Evolutionary conservation across 2,797 vertebrate species (phyloP).

Genomic region (Anniella stebbinsi): DNA sequence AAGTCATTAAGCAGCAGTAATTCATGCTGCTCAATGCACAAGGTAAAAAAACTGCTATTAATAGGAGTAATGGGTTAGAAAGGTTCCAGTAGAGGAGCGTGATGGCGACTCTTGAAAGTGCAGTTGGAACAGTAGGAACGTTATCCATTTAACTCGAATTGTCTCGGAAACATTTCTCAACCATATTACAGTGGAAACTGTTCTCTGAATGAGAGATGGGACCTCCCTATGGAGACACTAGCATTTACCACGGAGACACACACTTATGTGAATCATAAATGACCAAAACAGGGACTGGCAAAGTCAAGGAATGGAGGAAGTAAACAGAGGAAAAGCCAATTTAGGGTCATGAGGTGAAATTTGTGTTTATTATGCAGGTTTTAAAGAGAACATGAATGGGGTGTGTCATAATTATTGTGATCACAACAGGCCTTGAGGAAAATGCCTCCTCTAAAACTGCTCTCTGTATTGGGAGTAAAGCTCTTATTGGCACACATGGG

Average conservation of each 20-base stretch:
- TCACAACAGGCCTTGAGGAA: background rate
- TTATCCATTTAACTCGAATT: background rate
- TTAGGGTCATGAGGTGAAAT: no score
- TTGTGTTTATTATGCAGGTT: background rate
- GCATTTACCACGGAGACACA: background rate
- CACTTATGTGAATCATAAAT: background rate
- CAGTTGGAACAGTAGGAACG: background rate
- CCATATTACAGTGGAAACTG: background rate
- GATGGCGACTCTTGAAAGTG: slow-evolving; percentile 1
- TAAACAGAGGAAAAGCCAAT: background rate
- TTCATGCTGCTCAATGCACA: background rate
- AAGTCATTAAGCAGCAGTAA: slow-evolving; percentile 14
- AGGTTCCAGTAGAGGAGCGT: background rate
- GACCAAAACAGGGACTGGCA: background rate
- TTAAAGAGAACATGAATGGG: background rate
- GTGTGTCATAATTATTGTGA: no score
- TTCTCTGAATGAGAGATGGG: background rate
- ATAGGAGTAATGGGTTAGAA: background rate
- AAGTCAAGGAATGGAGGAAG: background rate
- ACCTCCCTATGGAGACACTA: background rate
- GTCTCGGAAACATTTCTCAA: slow-evolving; percentile 17
- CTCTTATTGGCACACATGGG: background rate
- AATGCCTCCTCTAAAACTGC: background rate
- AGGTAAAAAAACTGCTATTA: slow-evolving; percentile 8
- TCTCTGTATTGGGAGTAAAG: background rate